Evolutionary conservation across 1,140 invertebrate species (phyloP), one percentile per base, ranked within the genome.

Genomic region (Aphelenchoides besseyi): DNA sequence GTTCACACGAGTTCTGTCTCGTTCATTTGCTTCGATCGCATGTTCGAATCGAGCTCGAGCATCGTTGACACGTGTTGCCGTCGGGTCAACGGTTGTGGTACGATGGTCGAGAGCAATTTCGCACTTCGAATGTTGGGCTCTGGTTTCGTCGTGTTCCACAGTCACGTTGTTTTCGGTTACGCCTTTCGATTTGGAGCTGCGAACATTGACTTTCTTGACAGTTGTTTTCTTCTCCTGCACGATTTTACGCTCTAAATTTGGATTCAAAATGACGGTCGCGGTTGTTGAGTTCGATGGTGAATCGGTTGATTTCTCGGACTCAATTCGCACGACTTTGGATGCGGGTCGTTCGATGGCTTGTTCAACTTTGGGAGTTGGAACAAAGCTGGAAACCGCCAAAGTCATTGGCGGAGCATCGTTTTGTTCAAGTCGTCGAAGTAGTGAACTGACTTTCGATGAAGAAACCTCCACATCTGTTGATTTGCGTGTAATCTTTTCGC

Each of bases 161-260:
- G 5, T 33, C 18, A 23, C 18, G 5, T 59, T 5, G 12, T 5
- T 33, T 59, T 62, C 16, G 8, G 71, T 16, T 16, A 30, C 71
- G 12, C 70, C 71, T 30, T 36, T 33, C 18, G 53, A 66, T 16
- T 23, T 53, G 28, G 29, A 29, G 12, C 67, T 77, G n/a, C 41
- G 3, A 12, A 35, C n/a, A 18, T 33, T 61, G 28, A 26, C 35
- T 53, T 74, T 68, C 72, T 68, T 74, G 18, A 74, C 41, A 32
- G 37, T 67, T 35, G 72, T 67, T 36, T 71, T 71, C 37, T 75
- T 68, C 35, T 74, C 72, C 5, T 26, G 66, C 3, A 74, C 72
- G 9, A 62, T 41, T 62, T 74, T 74, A 26, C 64, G 32, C 36
- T 74, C 72, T 30, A 74, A 61, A 28, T 53, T 61, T 23, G 48